These are phyloP conservation scores for Archilochus colubris DNA, from an alignment of 2,113 vertebrate species.

Conservation along the genomic window DNA sequence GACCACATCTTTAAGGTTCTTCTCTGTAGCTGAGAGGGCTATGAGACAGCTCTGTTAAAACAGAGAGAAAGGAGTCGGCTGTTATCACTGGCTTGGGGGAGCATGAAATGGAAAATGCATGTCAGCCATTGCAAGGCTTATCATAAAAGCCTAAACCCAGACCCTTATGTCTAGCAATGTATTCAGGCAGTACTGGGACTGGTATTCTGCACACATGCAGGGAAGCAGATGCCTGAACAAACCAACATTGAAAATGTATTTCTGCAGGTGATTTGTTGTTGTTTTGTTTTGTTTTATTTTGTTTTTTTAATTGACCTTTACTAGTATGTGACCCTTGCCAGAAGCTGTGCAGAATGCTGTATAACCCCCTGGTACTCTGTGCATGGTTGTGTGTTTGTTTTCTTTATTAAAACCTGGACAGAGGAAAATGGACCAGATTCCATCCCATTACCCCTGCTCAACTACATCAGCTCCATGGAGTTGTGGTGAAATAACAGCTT, in stretches of 20 bases:
- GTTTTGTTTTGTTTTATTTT: not conserved
- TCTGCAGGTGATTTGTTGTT: not conserved
- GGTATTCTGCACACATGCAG: not conserved
- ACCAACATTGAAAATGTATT: not conserved
- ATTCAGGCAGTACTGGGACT: not conserved
- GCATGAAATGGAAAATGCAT: not conserved
- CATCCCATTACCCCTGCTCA: not conserved
- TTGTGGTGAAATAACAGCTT: not conserved
- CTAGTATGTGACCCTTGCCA: not conserved
- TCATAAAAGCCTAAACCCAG: not conserved
- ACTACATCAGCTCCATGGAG: not conserved
- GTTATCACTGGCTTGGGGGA: slow-evolving; percentile 23
- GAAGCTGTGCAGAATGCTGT: not conserved
- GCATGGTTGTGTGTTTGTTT: slow-evolving; percentile 2
- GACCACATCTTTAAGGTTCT: not conserved
- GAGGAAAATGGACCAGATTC: not conserved
- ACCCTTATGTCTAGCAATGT: not conserved
- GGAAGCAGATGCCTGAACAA: not conserved
- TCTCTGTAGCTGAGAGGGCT: not conserved
- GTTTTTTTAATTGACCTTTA: not conserved
- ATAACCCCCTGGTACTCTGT: not conserved
- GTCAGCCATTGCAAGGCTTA: not conserved
- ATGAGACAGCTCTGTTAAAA: not conserved
- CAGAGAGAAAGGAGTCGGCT: not conserved
- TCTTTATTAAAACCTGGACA: slow-evolving; percentile 39